Percentiles rank a stretch among this genome's conserved stretches.
Conservation (phyloP, 2,113 vertebrate species). For the Gadus chalcogrammus region DNA sequence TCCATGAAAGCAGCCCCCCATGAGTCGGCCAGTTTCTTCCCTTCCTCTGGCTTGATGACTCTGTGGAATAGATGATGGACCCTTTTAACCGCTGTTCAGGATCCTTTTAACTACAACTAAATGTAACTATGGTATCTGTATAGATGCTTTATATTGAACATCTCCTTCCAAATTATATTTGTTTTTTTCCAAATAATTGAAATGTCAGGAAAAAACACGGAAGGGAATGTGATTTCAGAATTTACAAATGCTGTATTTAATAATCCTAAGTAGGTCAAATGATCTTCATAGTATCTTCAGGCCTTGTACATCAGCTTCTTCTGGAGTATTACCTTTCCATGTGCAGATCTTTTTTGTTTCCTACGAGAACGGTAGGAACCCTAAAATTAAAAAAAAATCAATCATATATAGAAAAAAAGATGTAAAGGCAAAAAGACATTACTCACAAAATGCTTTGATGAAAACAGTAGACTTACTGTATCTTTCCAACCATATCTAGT, state of each 20-base stretch:
- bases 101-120: no score
- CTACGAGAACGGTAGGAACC: constrained; percentile 83
- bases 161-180: no score
- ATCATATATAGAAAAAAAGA: neutral
- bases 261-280: neutral
- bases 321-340: constrained; percentile 73
- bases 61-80: constrained; percentile 35
- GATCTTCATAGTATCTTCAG: neutral
- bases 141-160: no score
- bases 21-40: constrained; percentile 81
- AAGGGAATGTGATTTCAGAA: no score
- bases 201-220: no score
- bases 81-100: no score
- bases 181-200: no score
- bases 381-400: constrained; percentile 44
- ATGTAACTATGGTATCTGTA: no score
- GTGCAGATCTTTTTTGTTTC: constrained; percentile 85
- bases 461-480: constrained; percentile 67
- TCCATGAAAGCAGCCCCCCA: constrained; percentile 83
- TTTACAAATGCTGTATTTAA: no score
- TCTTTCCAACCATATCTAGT: constrained; percentile 80
- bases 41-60: constrained; percentile 78
- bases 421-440: neutral
- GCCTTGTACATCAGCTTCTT: neutral
- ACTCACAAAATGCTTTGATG: neutral